Evolutionary conservation across 2,113 vertebrate genomes (phyloP), one percentile per base, ranked within the genome.

Genomic region (Myrmecophaga tridactyla): DNA sequence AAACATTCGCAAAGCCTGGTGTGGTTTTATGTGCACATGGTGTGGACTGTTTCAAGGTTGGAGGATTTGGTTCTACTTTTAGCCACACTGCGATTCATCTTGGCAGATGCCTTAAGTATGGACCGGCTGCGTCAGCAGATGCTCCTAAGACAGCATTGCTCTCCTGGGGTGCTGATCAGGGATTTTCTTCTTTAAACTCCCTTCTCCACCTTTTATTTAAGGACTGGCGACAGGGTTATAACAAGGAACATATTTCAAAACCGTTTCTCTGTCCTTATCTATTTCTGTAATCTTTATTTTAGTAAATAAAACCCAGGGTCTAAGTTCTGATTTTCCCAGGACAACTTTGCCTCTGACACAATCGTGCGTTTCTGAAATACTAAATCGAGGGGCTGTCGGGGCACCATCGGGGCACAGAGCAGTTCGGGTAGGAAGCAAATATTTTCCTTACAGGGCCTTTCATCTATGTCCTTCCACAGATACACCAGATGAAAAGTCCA

Each of bases 241-340:
- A 98, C 95, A 97, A 98, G 98, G 96, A 98, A 98, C 96, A 98
- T 97, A 98, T 97, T 98, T 98, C 97, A 98, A 97, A 97, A 95
- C 60, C 92, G 89, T 97, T 98, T 98, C 97, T 97, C 86, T 46
- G 36, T 97, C 90, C 92, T 65, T 98, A 97, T 98, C 97, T 98
- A 96, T 97, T 98, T 96, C 95, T 97, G 95, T 95, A 96, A 97
- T 98, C 97, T 98, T 98, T 97, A 96, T 98, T 98, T 97, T 92
- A 93, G 94, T 96, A 98, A 98, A 97, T 96, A 97, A 96, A 96
- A 97, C 73, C 70, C 70, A 69, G 69, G 53, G 70, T 94, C 96
- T 93, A 83, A 87, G 76, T 97, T 96, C 77, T 93, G 67, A 80
- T 90, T 96, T 97, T 90, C 92, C 82, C 81, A 73, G 53, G 29